phyloP scores from a whole-genome alignment of 2,113 vertebrate genomes.

The Apteryx mantelli region DNA sequence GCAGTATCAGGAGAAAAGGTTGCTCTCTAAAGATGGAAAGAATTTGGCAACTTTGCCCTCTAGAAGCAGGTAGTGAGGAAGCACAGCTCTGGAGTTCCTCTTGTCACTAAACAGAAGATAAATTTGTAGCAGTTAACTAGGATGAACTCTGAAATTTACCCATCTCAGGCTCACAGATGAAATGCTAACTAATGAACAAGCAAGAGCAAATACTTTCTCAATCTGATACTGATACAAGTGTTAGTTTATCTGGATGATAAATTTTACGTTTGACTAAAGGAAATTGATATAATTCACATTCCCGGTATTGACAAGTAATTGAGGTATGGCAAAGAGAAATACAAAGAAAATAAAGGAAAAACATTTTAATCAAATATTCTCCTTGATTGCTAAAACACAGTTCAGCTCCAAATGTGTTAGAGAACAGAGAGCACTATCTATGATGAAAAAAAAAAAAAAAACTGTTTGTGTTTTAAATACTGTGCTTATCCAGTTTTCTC shows the following conservation, averaged over 20 bases:
- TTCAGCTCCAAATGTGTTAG: neutral
- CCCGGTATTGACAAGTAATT: neutral
- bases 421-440: neutral
- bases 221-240: neutral
- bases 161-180: neutral
- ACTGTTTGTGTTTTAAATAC: neutral
- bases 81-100: neutral
- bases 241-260: neutral
- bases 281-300: neutral
- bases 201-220: conserved; percentile 13
- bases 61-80: neutral
- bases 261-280: neutral
- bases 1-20: neutral
- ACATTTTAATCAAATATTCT: neutral
- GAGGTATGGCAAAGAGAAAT: neutral
- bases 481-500: neutral
- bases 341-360: neutral
- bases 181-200: conserved; percentile 67
- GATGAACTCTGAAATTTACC: neutral
- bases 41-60: neutral
- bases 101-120: neutral
- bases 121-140: neutral
- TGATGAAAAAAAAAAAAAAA: accelerated
- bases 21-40: neutral
- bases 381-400: neutral